Percentiles rank a stretch among this genome's conserved stretches.
Conservation (phyloP, 2,888 invertebrate genomes). For the Rotaria socialis region DNA sequence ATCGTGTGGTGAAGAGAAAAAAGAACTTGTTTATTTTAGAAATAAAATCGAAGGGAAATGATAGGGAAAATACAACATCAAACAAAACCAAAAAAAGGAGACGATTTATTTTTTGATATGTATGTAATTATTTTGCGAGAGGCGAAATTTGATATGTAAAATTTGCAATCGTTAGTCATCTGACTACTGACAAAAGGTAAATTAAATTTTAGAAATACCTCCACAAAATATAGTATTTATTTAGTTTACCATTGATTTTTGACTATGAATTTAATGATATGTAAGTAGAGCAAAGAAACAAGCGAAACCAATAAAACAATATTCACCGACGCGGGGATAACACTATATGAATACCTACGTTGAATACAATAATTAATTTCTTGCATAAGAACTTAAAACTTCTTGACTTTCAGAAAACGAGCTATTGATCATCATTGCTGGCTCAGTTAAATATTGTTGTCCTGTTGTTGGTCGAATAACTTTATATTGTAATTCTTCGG, state of each 20-base stretch:
- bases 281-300: not conserved
- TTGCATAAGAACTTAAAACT: not conserved
- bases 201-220: not conserved
- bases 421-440: not conserved
- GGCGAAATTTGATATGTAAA: not conserved
- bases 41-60: not conserved
- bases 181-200: not conserved
- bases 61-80: not conserved
- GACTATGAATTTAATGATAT: not conserved
- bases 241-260: not conserved
- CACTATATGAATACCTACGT: not conserved
- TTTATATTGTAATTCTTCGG: conserved; percentile 39
- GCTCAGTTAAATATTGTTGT: not conserved
- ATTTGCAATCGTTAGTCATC: not conserved
- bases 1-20: not conserved
- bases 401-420: conserved; percentile 2
- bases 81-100: not conserved
- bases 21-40: not conserved
- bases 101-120: not conserved
- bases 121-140: not conserved
- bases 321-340: conserved; percentile 14
- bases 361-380: not conserved
- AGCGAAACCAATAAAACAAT: not conserved
- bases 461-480: not conserved
- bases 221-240: not conserved